Base-by-base conservation (phyloP, 92 coral and sea anemone species). In the Pocillopora meandrina region DNA sequence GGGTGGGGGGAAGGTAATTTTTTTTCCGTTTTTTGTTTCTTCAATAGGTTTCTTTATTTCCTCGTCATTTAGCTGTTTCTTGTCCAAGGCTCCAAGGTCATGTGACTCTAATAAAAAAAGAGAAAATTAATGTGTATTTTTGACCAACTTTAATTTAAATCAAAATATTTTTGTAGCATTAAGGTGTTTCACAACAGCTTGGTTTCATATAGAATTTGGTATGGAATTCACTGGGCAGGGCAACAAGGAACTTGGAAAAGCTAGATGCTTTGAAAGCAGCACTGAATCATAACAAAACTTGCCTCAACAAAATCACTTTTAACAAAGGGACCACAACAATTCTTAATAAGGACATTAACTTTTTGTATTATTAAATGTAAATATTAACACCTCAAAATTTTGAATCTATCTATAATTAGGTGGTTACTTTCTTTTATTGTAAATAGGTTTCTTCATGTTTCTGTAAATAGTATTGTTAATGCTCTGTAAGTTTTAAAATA, bases 241-340 rank as follows among this genome's bases (percentile, higher is more conserved):
- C 19, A 13, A 77, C 82, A 62, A 77, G 82, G 19, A 36, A 63
- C 71, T 77, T 77, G 81, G 70, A 61, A 42, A 77, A 77, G 82
- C 62, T 77, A 62, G 67, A 58, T 57, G 58, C 80, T 75, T 75
- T 59, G 80, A 75, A 75, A 76, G 81, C 81, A 56, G 61, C 81
- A 19, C 69, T 76, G 81, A 76, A 31, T 1, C 60, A 56, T n/a
- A 76, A 61, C 60, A 59, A 76, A 76, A 76, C 81, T 59, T 15
- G 68, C 3, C 10, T 76, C 60, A 19, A 9, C 57, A 76, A 26
- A 60, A 36, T 36, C 2, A 31, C 81, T 76, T 61, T 76, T 59
- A 59, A 61, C 35, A 74, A 20, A 55, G 64, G 64, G 58, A 74
- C 62, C n/a, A 52, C 42, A 73, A 42, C 61, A 55, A 19, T 19